A percentile compares a stretch with the other conserved stretches of the same genome.
Conservation (phyloP, 2,888 invertebrate species). For the Boloria selene region DNA sequence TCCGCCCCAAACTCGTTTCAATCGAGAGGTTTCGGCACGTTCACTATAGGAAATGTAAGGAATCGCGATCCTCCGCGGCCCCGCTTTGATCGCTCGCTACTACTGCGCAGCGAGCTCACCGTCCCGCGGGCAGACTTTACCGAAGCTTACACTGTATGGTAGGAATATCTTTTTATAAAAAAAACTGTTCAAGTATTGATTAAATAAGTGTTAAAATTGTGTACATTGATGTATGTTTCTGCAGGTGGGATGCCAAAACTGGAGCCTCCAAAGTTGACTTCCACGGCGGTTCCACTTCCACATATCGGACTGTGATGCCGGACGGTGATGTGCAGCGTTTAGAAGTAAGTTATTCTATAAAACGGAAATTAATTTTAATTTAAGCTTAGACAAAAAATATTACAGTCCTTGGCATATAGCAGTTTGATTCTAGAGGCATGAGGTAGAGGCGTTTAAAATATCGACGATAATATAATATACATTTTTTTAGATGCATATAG, state of each 20-base stretch:
- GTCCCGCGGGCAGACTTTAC: constrained; percentile 63
- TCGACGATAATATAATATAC: background rate
- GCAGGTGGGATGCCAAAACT: constrained; percentile 63
- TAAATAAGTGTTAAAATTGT: background rate
- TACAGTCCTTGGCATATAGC: no score
- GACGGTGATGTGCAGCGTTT: constrained; percentile 54
- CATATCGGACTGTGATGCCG: constrained; percentile 50
- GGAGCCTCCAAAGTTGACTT: constrained; percentile 61
- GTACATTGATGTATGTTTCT: background rate
- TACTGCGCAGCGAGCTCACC: constrained; percentile 55
- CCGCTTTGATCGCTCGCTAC: constrained; percentile 52
- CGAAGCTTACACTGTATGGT: constrained; percentile 61
- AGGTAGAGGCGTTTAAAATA: no score
- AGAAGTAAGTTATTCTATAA: constrained; percentile 46
- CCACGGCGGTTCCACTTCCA: constrained; percentile 59
- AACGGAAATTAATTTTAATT: no score
- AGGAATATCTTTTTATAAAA: constrained; percentile 21
- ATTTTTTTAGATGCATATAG: constrained; percentile 51
- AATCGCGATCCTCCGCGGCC: constrained; percentile 48
- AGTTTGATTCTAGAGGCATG: no score
- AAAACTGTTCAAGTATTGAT: no score
- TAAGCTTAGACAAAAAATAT: no score
- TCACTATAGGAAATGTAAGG: constrained; percentile 8
- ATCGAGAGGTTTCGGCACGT: constrained; percentile 8
- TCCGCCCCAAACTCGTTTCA: constrained; percentile 12